Conservation (phyloP, 2,888 invertebrate genomes). For the Microctonus brassicae region DNA sequence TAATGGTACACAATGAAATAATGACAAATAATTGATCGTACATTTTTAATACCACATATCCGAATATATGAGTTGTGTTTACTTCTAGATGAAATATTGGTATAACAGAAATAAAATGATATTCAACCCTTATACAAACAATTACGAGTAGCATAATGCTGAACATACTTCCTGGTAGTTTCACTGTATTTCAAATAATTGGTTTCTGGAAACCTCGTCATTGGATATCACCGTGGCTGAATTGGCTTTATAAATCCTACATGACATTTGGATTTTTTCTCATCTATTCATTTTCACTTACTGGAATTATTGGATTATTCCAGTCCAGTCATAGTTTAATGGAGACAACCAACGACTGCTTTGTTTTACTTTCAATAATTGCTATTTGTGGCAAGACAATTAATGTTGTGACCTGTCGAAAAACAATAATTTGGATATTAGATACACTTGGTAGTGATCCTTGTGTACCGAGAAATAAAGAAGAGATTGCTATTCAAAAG, state of each 20-base stretch:
- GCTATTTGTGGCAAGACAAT: slow-evolving; percentile 28
- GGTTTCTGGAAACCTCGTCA: slow-evolving; percentile 27
- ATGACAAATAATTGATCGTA: background rate
- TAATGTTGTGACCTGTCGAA: slow-evolving; percentile 24
- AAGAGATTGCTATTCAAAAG: slow-evolving; percentile 15
- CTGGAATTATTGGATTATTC: slow-evolving; percentile 19
- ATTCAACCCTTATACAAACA: background rate
- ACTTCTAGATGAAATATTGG: background rate
- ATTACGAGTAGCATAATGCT: background rate
- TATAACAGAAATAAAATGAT: background rate
- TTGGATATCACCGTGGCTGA: slow-evolving; percentile 4
- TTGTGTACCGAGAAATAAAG: slow-evolving; percentile 21
- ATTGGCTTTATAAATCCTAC: background rate
- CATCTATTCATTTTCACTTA: slow-evolving; percentile 28
- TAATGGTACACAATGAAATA: background rate
- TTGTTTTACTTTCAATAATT: slow-evolving; percentile 27
- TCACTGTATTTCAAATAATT: slow-evolving; percentile 22
- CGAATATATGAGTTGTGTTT: background rate
- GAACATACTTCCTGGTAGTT: slow-evolving; percentile 24
- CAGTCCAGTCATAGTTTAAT: background rate
- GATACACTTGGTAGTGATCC: slow-evolving; percentile 19
- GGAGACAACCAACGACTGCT: slow-evolving; percentile 26
- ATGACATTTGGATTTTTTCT: slow-evolving; percentile 20
- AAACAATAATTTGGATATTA: slow-evolving; percentile 26
- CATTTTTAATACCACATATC: background rate